A percentile compares a stretch with the other conserved stretches of the same genome.
Evolutionary conservation across 1,140 invertebrate species (phyloP).

Genomic region (Trachelipus rathkii): DNA sequence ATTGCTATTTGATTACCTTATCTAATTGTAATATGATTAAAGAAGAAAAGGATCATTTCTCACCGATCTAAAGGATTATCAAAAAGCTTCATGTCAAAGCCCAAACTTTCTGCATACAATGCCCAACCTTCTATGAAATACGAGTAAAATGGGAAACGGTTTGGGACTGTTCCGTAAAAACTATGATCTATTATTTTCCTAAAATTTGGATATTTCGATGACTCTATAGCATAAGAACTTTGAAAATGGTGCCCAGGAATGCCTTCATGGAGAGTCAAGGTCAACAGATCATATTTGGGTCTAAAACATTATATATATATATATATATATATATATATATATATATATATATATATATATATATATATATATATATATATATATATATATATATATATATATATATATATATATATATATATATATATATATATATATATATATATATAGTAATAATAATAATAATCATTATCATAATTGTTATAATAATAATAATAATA

Average conservation of each 20-base stretch:
- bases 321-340: conserved; percentile 9
- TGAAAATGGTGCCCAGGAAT: conserved; percentile 16
- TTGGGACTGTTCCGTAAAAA: not conserved
- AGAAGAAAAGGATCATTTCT: too few relatives aligned
- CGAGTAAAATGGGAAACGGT: conserved; percentile 49
- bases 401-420: conserved; percentile 11
- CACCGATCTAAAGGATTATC: conserved; percentile 46
- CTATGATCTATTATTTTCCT: not conserved
- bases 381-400: conserved; percentile 14
- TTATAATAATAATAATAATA: too few relatives aligned
- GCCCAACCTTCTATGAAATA: conserved; percentile 50
- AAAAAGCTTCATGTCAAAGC: conserved; percentile 51
- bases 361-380: conserved; percentile 12
- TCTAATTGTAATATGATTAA: too few relatives aligned
- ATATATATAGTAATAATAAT: too few relatives aligned
- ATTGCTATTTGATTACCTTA: too few relatives aligned
- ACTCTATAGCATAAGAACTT: conserved; percentile 7
- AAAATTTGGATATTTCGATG: not conserved
- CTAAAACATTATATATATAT: not conserved
- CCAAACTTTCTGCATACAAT: conserved; percentile 52
- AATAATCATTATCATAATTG: too few relatives aligned
- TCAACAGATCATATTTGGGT: not conserved
- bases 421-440: too few relatives aligned
- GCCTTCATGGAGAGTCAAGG: not conserved
- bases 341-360: conserved; percentile 16